Conservation (phyloP, 2,113 vertebrate species). For the Pomatostomus ruficeps region DNA sequence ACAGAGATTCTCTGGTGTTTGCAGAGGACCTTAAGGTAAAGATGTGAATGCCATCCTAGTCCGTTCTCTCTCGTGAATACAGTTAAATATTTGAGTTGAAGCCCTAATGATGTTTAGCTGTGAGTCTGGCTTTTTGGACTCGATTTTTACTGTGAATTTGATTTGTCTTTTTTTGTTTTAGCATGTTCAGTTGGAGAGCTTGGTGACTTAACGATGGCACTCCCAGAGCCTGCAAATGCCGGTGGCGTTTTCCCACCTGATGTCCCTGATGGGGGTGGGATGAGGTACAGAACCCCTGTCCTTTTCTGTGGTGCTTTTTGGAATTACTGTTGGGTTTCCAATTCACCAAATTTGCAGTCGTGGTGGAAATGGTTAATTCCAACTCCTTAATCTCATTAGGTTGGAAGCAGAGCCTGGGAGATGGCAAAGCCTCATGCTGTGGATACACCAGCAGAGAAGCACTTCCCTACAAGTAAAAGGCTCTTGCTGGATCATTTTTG, state of each 20-base stretch:
- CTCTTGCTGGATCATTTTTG: not conserved
- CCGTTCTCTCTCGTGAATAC: not conserved
- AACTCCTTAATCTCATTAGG: not conserved
- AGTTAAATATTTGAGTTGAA: not conserved
- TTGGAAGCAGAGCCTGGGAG: not conserved
- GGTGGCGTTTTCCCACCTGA: not conserved
- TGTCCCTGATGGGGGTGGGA: not conserved
- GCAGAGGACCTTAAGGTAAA: not conserved
- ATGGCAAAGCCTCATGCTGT: not conserved
- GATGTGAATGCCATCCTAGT: not conserved
- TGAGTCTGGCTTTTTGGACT: not conserved
- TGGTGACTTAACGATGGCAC: not conserved
- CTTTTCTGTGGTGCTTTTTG: not conserved
- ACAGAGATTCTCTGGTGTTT: not conserved
- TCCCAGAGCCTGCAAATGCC: not conserved
- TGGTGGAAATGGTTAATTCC: not conserved
- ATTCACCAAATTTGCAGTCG: accelerated
- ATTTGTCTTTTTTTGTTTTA: not conserved
- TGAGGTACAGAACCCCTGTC: not conserved
- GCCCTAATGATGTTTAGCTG: not conserved
- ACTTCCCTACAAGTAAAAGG: not conserved
- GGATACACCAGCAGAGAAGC: not conserved
- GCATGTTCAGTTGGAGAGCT: not conserved
- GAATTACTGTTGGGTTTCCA: not conserved
- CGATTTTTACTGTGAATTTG: not conserved